Base-by-base conservation (phyloP, 2,888 invertebrate genomes). In the Brenthis ino region DNA sequence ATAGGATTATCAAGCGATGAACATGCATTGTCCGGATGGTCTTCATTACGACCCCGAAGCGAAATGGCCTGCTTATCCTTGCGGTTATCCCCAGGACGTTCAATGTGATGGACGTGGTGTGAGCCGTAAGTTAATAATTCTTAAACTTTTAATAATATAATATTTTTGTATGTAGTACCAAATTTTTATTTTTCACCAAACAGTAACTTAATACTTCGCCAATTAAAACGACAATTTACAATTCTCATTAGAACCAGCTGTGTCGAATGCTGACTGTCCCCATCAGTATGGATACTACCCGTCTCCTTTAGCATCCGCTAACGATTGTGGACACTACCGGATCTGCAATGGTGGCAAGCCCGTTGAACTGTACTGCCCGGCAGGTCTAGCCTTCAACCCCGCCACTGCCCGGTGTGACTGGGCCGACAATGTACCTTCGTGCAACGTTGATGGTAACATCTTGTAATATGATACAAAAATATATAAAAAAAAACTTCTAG, bases 1-100 rank as follows among this genome's bases (percentile, higher is more conserved):
- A 20, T 95, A 96, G 81, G 94, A 96, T 74, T 96, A 95, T 43
- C 88, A 94, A 0, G 92, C 95, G 0, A 93, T 94, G 77, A 93
- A 95, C 78, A 95, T 95, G 82, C 80, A 94, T 3, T 97, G 97
- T 76, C 96, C 96, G 0, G 97, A 97, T 78, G 97, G 97, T 8
- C 90, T 97, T 24, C 91, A 96, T 54, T 97, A 95, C 87, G 95
- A 97, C 80, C 94, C 95, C 1, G 94, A 94, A 4, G 91, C 93
- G 0, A 89, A 93, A 3, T 91, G 93, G 78, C 95, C 95, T 12
- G 91, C 93, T 24, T 96, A 95, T 80, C 96, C 96, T 6, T 97
- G 97, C 77, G 95, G 96, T 72, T 97, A 97, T 85, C 97, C 97
- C 16, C 94, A 95, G 72, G 97, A 97, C 70, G 95, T 97, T 1